phyloP scores from a whole-genome alignment of 2,113 vertebrate genomes.

The Cricetomys ansorgei region DNA sequence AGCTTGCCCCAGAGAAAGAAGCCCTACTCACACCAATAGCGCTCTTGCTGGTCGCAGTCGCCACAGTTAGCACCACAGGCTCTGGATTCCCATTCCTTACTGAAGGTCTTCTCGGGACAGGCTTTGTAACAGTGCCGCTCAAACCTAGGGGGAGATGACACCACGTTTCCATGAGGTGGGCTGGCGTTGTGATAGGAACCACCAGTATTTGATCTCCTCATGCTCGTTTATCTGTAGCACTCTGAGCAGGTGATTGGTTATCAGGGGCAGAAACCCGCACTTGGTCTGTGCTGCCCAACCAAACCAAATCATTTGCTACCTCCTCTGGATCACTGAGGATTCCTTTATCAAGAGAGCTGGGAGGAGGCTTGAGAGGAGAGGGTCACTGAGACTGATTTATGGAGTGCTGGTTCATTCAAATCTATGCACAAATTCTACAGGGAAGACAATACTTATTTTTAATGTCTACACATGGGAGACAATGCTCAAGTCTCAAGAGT shows the following conservation, averaged over 20 bases:
- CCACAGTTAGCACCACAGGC: conserved; percentile 87
- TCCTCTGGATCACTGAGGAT: neutral
- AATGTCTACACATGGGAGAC: conserved; percentile 1
- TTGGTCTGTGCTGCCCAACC: neutral
- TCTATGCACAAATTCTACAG: neutral
- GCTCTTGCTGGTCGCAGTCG: conserved; percentile 89
- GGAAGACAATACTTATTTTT: neutral
- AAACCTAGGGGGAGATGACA: conserved; percentile 85
- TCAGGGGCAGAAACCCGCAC: neutral
- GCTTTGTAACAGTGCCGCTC: conserved; percentile 86
- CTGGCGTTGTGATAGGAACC: neutral
- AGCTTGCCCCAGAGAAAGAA: conserved; percentile 91
- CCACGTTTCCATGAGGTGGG: neutral
- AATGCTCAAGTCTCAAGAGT: neutral
- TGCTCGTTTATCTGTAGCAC: neutral
- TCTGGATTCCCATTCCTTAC: conserved; percentile 85
- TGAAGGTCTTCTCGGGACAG: conserved; percentile 92
- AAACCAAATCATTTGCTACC: neutral
- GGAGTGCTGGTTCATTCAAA: neutral
- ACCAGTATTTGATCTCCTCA: neutral
- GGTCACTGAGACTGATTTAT: neutral
- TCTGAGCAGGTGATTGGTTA: neutral
- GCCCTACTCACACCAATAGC: conserved; percentile 90
- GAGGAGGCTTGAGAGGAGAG: neutral
- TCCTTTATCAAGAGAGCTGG: no score